Conservation (phyloP, 2,113 vertebrate species). For the Salvator merianae region DNA sequence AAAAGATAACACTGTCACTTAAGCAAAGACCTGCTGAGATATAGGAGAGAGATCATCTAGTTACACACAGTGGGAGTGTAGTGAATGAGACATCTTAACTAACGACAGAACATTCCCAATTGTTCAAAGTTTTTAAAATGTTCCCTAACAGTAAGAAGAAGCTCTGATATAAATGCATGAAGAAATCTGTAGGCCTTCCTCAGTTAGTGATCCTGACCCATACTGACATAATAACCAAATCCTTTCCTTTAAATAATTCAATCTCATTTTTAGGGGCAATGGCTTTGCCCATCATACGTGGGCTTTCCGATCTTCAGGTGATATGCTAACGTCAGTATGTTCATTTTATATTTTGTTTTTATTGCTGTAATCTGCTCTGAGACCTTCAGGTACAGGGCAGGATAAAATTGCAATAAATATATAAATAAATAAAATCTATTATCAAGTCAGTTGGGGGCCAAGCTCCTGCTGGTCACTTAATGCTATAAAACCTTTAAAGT, state of each 20-base stretch:
- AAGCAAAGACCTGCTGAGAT: constrained; percentile 1
- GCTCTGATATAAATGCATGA: neutral
- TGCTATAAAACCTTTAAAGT: neutral
- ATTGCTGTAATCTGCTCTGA: no score
- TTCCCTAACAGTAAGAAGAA: neutral
- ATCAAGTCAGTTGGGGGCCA: neutral
- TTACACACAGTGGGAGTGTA: constrained; percentile 11
- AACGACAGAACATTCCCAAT: neutral
- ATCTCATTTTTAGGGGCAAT: neutral
- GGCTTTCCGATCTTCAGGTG: neutral
- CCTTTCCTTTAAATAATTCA: neutral
- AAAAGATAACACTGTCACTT: constrained; percentile 11
- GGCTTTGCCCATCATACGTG: neutral
- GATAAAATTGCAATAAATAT: no score
- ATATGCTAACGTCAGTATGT: neutral
- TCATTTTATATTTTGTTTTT: no score
- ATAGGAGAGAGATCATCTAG: constrained; percentile 7
- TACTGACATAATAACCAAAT: no score
- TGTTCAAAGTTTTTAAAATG: constrained; percentile 8
- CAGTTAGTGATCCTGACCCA: neutral
- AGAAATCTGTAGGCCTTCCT: neutral
- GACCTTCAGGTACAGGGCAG: no score
- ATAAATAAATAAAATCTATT: no score
- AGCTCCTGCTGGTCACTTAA: neutral
- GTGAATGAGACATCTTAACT: neutral